These are phyloP conservation scores for Idaea straminata DNA, from an alignment of 2,888 invertebrate species.

Conservation along the genomic window DNA sequence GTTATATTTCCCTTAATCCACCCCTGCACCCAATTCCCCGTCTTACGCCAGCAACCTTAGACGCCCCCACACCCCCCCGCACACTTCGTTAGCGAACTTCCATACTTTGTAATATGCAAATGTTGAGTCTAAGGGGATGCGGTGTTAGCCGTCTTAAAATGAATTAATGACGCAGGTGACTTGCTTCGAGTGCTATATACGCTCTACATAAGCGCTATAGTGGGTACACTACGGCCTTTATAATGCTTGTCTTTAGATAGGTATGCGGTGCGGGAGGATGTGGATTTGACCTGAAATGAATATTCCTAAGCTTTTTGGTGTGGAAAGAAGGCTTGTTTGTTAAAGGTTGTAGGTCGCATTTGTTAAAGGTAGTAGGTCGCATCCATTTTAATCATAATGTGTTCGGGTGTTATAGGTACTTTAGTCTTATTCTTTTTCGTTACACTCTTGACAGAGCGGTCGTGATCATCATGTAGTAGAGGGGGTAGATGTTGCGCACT, in stretches of 20 bases:
- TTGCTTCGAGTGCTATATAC: constrained; percentile 2
- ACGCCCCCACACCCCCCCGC: constrained; percentile 44
- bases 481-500: too few relatives aligned
- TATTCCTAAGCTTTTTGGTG: too few relatives aligned
- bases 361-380: too few relatives aligned
- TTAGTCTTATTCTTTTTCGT: too few relatives aligned
- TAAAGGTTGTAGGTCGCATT: too few relatives aligned
- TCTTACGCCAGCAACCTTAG: constrained; percentile 74
- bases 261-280: background rate
- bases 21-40: constrained; percentile 74
- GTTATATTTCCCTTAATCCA: constrained; percentile 33
- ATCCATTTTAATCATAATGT: too few relatives aligned
- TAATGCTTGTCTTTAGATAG: background rate
- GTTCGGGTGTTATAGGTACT: too few relatives aligned
- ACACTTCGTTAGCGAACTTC: constrained; percentile 76
- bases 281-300: too few relatives aligned
- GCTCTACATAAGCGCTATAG: background rate
- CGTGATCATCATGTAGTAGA: too few relatives aligned
- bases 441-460: too few relatives aligned
- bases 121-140: constrained; percentile 68
- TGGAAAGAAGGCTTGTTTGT: too few relatives aligned
- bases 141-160: constrained; percentile 74
- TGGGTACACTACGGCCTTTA: background rate
- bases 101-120: constrained; percentile 81
- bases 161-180: constrained; percentile 78